phyloP scores from a whole-genome alignment of 2,113 vertebrate species.

The Anser brachyrhynchus region DNA sequence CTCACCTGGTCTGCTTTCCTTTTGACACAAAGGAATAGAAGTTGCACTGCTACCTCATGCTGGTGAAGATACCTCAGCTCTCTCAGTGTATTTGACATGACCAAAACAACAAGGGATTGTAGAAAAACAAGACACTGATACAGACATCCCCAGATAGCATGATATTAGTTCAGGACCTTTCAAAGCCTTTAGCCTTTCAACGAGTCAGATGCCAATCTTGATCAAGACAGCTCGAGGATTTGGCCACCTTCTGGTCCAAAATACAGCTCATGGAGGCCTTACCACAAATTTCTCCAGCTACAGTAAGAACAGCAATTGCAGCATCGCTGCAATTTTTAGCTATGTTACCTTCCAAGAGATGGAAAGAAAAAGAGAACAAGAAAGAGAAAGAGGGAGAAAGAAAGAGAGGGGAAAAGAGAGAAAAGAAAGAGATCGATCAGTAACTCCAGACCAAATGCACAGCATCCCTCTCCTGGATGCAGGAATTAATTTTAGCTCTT shows the following conservation, averaged over 20 bases:
- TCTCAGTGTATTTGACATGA: not conserved
- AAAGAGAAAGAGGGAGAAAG: not conserved
- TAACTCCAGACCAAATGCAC: not conserved
- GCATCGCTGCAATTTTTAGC: not conserved
- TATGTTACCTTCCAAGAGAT: not conserved
- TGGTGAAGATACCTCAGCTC: not conserved
- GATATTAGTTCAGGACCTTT: not conserved
- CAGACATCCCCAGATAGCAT: not conserved
- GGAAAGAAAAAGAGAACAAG: not conserved
- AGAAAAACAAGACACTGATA: not conserved
- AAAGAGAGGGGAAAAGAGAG: not conserved
- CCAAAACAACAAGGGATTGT: not conserved
- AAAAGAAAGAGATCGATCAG: not conserved
- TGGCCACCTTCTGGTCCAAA: not conserved
- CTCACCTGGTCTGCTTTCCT: not conserved
- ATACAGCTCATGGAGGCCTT: not conserved
- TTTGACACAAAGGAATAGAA: not conserved
- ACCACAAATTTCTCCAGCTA: not conserved
- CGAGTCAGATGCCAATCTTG: not conserved
- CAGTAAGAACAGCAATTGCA: not conserved
- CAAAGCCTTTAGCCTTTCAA: not conserved
- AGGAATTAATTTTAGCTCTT: not conserved
- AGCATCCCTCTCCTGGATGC: not conserved
- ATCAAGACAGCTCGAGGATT: not conserved
- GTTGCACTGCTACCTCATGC: fast-evolving